Conservation (phyloP, 1,140 invertebrate species). For the Chrysoperla carnea region DNA sequence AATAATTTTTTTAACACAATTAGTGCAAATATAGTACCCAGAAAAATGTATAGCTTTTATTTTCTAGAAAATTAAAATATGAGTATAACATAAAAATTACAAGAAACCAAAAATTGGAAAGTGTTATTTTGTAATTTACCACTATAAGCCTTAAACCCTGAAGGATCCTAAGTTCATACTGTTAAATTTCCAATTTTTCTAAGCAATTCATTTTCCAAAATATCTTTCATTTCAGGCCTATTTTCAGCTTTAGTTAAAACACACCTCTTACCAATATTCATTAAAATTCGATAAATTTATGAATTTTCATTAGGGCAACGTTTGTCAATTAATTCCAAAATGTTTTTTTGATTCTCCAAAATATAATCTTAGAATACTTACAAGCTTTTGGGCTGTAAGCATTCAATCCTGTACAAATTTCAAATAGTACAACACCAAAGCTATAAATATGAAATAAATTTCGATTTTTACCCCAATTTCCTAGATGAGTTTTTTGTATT, state of each 20-base stretch:
- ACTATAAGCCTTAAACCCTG: no score
- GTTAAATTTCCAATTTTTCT: no score
- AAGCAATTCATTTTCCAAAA: constrained; percentile 23
- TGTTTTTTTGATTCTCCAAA: constrained; percentile 23
- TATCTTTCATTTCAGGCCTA: constrained; percentile 43
- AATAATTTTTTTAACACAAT: no score
- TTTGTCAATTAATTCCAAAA: constrained; percentile 29
- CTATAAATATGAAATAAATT: constrained; percentile 90
- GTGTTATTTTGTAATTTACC: no score
- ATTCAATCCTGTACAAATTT: constrained; percentile 57
- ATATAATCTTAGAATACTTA: constrained; percentile 43
- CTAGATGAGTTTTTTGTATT: no score
- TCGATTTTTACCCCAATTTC: no score
- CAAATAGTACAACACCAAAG: constrained; percentile 81
- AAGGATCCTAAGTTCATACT: no score
- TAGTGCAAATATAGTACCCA: no score
- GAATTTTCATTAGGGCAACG: constrained; percentile 28
- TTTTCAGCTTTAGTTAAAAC: constrained; percentile 30
- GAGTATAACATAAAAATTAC: no score
- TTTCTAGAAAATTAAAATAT: no score
- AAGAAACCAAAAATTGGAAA: no score
- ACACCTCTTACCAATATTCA: constrained; percentile 38
- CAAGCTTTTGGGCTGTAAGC: constrained; percentile 20
- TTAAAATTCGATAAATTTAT: constrained; percentile 32
- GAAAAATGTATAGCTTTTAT: no score